These are phyloP conservation scores for Sarcophaga peregrina DNA, from an alignment of 1,140 invertebrate species.

Conservation along the genomic window DNA sequence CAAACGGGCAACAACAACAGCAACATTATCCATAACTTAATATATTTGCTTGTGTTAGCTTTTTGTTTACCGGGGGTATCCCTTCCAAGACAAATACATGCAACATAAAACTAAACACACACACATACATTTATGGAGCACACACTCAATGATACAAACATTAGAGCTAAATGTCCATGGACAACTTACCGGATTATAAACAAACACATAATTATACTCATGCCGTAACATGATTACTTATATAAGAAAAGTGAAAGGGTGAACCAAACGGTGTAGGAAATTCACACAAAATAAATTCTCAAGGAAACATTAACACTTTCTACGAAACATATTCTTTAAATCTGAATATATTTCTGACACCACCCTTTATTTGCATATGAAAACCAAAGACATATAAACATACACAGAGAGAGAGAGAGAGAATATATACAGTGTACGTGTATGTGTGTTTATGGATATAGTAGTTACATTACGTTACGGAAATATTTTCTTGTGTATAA, in stretches of 20 bases:
- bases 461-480: too few relatives aligned
- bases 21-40: conserved; percentile 1
- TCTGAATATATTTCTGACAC: neutral
- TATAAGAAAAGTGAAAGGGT: neutral
- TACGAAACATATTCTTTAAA: neutral
- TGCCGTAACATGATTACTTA: neutral
- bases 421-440: too few relatives aligned
- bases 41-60: conserved; percentile 1
- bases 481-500: neutral
- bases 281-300: too few relatives aligned
- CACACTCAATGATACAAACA: too few relatives aligned
- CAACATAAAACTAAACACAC: neutral
- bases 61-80: too few relatives aligned
- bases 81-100: too few relatives aligned
- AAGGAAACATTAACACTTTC: neutral
- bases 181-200: too few relatives aligned
- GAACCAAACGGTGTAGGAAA: neutral
- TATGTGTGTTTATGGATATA: too few relatives aligned
- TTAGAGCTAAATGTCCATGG: too few relatives aligned
- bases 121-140: neutral
- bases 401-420: too few relatives aligned
- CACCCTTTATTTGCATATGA: neutral
- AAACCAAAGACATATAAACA: too few relatives aligned
- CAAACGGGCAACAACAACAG: neutral
- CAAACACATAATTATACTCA: neutral